Evolutionary conservation across 2,888 invertebrate species (phyloP).

Genomic region (Tineola bisselliella): DNA sequence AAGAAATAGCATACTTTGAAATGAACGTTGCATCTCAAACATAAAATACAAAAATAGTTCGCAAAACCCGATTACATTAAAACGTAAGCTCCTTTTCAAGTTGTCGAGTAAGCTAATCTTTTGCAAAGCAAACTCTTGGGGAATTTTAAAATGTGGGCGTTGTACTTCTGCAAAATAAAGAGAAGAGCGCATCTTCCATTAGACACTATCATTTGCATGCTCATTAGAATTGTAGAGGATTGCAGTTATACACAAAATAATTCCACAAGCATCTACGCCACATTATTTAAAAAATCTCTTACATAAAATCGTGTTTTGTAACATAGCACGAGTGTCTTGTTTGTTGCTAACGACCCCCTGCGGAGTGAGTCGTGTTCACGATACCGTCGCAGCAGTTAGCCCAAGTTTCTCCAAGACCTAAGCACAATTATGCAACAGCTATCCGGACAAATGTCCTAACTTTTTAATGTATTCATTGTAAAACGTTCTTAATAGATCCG

Average conservation of each 20-base stretch:
- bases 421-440: not conserved
- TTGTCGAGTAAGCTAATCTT: slow-evolving; percentile 10
- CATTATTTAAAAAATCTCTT: not conserved
- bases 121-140: slow-evolving; percentile 2
- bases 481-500: not conserved
- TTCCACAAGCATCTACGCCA: not conserved
- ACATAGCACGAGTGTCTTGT: not conserved
- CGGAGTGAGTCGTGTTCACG: not conserved
- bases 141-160: slow-evolving; percentile 14
- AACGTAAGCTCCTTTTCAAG: slow-evolving; percentile 3
- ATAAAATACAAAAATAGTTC: not conserved
- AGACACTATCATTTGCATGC: slow-evolving; percentile 53
- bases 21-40: too few species aligned
- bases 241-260: not conserved
- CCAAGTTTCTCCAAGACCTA: not conserved
- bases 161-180: slow-evolving; percentile 12
- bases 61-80: not conserved
- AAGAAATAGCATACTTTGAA: too few species aligned
- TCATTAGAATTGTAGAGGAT: slow-evolving; percentile 34
- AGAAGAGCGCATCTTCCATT: slow-evolving; percentile 43
- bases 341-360: not conserved
- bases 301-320: too few species aligned
- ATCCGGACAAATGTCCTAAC: not conserved
- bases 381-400: not conserved
- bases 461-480: not conserved